Evolutionary conservation across 1,140 invertebrate species (phyloP).

Genomic region (Brachionus manjavacas): DNA sequence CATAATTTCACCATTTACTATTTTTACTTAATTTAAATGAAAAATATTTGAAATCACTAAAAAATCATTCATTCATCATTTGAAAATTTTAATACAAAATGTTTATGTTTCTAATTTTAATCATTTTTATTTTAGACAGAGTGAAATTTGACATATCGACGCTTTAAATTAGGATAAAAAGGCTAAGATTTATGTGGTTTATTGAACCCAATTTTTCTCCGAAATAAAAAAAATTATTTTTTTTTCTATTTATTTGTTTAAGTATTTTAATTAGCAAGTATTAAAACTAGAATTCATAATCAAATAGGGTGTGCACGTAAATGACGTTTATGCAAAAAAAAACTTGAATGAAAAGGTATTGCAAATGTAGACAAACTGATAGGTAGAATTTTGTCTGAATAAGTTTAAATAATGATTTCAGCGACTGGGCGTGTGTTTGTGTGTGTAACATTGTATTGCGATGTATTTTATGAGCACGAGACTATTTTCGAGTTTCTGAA

Average conservation of each 20-base stretch:
- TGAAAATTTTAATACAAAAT: not conserved
- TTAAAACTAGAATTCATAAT: not conserved
- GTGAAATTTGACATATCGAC: not conserved
- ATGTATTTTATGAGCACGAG: not conserved
- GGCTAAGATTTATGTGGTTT: not conserved
- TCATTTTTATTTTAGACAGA: not conserved
- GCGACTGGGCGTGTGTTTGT: not conserved
- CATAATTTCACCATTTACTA: not conserved
- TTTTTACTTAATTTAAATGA: not conserved
- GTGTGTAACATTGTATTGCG: not conserved
- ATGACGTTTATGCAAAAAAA: not conserved
- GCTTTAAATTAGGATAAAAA: not conserved
- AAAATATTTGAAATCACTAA: not conserved
- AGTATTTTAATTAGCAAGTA: not conserved
- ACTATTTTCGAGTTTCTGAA: not conserved
- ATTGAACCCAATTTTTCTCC: not conserved
- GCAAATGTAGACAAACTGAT: not conserved
- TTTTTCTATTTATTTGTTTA: not conserved
- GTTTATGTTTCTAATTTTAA: not conserved
- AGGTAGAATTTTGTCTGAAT: not conserved
- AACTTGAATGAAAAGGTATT: not conserved
- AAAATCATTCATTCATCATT: not conserved
- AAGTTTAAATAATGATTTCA: not conserved
- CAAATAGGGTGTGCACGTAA: not conserved
- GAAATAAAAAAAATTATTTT: not conserved